Percentiles rank a stretch among this genome's conserved stretches.
phyloP scores from a whole-genome alignment of 1,140 invertebrate species.

The Apocrypta bakeri region DNA sequence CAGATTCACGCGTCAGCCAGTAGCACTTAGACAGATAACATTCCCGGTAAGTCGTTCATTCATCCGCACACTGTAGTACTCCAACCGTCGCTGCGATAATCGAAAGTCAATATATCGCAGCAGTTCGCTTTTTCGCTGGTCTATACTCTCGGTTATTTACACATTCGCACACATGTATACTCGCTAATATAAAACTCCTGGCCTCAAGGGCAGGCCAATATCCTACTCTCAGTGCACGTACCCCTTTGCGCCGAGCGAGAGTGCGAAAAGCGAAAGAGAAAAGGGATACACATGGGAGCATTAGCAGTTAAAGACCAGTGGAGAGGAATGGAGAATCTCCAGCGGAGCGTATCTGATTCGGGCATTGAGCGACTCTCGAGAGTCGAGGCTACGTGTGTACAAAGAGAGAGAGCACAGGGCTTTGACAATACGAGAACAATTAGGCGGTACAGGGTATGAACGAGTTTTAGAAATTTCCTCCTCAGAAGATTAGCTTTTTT shows the following conservation, averaged over 20 bases:
- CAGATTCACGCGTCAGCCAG: too few species aligned
- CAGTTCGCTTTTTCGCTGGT: conserved; percentile 26
- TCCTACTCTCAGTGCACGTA: background rate
- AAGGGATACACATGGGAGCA: conserved; percentile 10
- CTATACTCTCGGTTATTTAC: conserved; percentile 2
- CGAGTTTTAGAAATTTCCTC: too few species aligned
- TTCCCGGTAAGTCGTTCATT: conserved; percentile 2
- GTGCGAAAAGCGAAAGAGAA: conserved; percentile 37
- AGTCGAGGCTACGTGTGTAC: background rate
- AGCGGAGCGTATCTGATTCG: conserved; percentile 8
- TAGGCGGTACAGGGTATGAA: too few species aligned
- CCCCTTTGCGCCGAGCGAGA: conserved; percentile 9
- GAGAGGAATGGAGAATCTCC: conserved; percentile 13
- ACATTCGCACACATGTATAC: background rate
- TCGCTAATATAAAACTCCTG: too few species aligned
- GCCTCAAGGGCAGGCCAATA: too few species aligned
- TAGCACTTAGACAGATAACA: conserved; percentile 19
- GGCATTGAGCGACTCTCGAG: conserved; percentile 5
- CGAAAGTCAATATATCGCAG: conserved; percentile 48
- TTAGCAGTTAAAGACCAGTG: background rate
- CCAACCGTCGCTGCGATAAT: conserved; percentile 33
- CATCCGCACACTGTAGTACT: background rate
- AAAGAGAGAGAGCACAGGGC: background rate
- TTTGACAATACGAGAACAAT: background rate
- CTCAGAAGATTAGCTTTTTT: too few species aligned